Evolutionary conservation across 2,888 invertebrate species (phyloP), one percentile per base, ranked within the genome.

Genomic region (Noctua comes): DNA sequence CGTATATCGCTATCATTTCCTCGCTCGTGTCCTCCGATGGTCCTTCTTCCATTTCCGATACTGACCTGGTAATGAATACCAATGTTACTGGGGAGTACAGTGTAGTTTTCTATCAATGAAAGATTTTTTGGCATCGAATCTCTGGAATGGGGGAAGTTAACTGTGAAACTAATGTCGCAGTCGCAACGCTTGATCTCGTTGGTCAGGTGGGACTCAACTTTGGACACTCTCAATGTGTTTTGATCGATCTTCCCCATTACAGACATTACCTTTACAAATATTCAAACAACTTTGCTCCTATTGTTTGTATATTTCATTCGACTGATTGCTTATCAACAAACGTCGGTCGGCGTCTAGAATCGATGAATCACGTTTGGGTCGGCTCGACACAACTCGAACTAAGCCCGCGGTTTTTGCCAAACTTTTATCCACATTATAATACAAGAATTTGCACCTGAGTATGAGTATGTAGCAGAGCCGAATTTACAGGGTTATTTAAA

Each of bases 1-100:
- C 94, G 59, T 89, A 95, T 76, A 96, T 95, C 1, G 94, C 89
- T 51, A 95, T 91, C 0, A 96, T 85, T 57, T 93, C n/a, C 85
- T 92, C 62, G 73, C 93, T 94, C 0, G 80, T 54, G 1, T 91
- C 90, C 0, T 94, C 95, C 0, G 95, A 94, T 0, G 87, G 90
- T 16, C 83, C 76, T 54, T 92, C 92, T 1, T 95, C 95, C 13
- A 91, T 21, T 77, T 94, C 94, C 0, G 95, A 93, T 18, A 92
- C 90, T 1, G 94, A 93, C 77, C 95, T 95, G 81, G n/a, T 79
- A 83, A 77, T 0, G 21, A 70, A 70, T 8, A 48, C 1, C 1
- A 54, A 48, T n/a, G 18, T 43, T 66, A 66, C 16, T n/a, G 3
- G 2, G 13, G 31, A 65, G n/a, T 11, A 62, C 31, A 62, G 18